phyloP scores from a whole-genome alignment of 2,888 invertebrate genomes.

The Crioceris asparagi region DNA sequence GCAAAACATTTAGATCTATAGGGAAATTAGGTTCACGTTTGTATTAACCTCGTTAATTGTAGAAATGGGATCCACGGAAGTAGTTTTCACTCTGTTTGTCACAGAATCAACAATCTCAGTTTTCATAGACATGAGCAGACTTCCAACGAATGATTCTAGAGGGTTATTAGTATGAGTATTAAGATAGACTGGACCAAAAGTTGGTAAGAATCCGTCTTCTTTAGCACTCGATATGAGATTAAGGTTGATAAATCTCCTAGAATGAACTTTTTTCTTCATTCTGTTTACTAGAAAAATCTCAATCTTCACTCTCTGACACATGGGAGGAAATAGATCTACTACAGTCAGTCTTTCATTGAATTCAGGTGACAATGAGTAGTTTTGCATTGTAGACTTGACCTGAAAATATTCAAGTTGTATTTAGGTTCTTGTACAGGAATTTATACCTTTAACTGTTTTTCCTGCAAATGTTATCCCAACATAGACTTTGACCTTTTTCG shows the following conservation, averaged over 20 bases:
- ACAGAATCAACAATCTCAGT: conserved; percentile 46
- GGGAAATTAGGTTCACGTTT: too few relatives aligned
- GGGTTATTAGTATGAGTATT: conserved; percentile 60
- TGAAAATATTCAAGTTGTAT: too few relatives aligned
- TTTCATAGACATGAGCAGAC: conserved; percentile 59
- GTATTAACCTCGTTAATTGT: conserved; percentile 26
- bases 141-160: conserved; percentile 56
- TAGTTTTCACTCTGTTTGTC: conserved; percentile 12
- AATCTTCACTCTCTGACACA: conserved; percentile 62
- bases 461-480: conserved; percentile 54
- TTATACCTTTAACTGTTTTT: background rate
- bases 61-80: conserved; percentile 26
- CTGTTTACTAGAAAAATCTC: conserved; percentile 43
- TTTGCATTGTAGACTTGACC: conserved; percentile 50
- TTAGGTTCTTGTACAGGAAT: too few relatives aligned
- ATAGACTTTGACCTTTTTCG: conserved; percentile 35
- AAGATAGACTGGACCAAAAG: conserved; percentile 71
- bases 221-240: conserved; percentile 46
- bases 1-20: too few relatives aligned
- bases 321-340: conserved; percentile 71
- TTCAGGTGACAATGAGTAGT: conserved; percentile 49
- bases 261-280: conserved; percentile 37
- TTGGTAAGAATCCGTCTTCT: conserved; percentile 62
- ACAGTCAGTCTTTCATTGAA: conserved; percentile 73
- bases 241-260: conserved; percentile 47